Base-by-base conservation (phyloP, 2,888 invertebrate species). In the Pseudococcus viburni region DNA sequence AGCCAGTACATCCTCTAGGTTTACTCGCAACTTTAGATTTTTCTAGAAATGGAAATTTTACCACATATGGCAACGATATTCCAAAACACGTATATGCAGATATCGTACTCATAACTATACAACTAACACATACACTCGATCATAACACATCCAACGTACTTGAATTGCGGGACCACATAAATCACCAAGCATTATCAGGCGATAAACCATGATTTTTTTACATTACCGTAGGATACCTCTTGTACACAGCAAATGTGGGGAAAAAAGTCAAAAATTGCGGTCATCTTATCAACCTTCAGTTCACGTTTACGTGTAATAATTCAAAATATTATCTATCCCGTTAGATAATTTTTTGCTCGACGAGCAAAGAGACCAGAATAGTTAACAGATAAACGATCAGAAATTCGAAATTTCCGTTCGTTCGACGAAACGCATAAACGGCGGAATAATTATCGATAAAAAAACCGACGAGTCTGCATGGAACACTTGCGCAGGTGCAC, bases 401-500 rank as follows among this genome's bases (percentile, higher is more conserved):
- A 33, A 73, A 73, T 73, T 73, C 73, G 17, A 73, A 73, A 73
- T 26, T 73, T 73, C 68, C 73, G 33, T 33, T 73, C 17, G 17
- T 73, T 33, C 33, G 15, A 73, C 68, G 73, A 33, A 73, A 26
- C 68, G 26, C 17, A 73, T 73, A 73, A 33, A 26, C 17, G 15
- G 17, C 15, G 33, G 73, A 33, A 73, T 73, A 26, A 26, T 68
- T 84, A 51, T 51, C 48, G 17, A 22, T 48, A 55, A 84, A 84
- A 46, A 48, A 48, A 12, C 22, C 48, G n/a, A 22, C 48, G 68
- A 22, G 77, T 87, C 73, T 77, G 86, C 51, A 87, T 22, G n/a
- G 77, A 87, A 87, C 86, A 87, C 86, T 87, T 87, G 86, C 86
- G 86, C 86, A 87, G 86, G 77, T 87, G 86, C 77, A 73, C 73